Base-by-base conservation (phyloP, 2,113 vertebrate species). In the Bubo scandiacus region DNA sequence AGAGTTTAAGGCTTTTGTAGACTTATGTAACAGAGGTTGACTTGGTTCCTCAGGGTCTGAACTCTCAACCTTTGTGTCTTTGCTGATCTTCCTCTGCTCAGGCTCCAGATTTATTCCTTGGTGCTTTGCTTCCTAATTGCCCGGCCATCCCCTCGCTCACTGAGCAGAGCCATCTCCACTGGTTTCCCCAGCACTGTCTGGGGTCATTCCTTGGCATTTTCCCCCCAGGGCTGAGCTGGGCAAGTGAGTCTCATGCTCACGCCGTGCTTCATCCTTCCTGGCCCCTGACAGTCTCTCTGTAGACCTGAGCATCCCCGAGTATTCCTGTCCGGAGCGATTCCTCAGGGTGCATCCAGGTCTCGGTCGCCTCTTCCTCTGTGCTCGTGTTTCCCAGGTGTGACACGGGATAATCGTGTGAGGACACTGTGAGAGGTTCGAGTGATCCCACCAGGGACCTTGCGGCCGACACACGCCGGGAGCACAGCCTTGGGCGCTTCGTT, bases 1-100 rank as follows among this genome's bases (percentile, higher is more conserved):
- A 68, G 93, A 81, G 87, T 92, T 98, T 97, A 93, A 95, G 90
- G 68, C 80, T 96, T 95, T 97, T 96, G 91, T 78, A 63, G 91
- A 51, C 78, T 92, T 94, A 68, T 25, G 10, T 84, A 94, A 90
- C 25, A 55, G 78, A 74, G 68, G 43, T 11, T 36, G 58, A 49
- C 32, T 18, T 42, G 4, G 11, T 51, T 94, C 57, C 47, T 66
- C 26, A 17, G 82, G 70, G 75, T 47, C 22, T 77, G 79, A 85
- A 83, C 80, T 68, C 80, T 71, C 51, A 61, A 68, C 61, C 45
- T 92, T 83, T 75, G 34, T 59, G 57, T 93, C 49, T 71, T 87
- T 68, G 51, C 57, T 86, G 27, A 26, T 55, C 23, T 72, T n/a
- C 70, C 30, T 70, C 27, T 83, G 36, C 72, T 77, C 26, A 27